Evolutionary conservation across 2,797 vertebrate genomes (phyloP), one percentile per base, ranked within the genome.

Genomic region (Acanthornis magna): DNA sequence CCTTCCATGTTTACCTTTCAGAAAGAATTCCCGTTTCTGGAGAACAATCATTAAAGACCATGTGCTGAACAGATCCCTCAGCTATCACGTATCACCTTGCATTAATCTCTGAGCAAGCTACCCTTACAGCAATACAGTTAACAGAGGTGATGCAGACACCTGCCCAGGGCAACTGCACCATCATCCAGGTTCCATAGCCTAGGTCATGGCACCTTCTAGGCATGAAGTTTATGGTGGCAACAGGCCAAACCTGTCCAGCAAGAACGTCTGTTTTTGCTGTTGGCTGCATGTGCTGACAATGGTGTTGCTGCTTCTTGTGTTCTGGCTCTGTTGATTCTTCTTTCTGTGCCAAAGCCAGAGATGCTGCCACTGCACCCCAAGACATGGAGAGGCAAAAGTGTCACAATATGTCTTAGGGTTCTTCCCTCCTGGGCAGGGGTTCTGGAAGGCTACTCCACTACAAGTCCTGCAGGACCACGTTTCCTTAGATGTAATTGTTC

Each of bases 291-390:
- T 65, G 27, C 75, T 47, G 27, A 25, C 60, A 29, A 14, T 4
- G n/a, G 16, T 54, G 30, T 21, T 43, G 20, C 36, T 36, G 34
- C 48, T 40, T 11, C 60, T 72, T 0, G 0, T 53, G 4, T 48
- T 89, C 70, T 55, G 50, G 12, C 27, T 62, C 36, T 50, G 8
- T 34, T 34, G 65, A 53, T 63, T 71, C 11, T 57, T 75, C n/a
- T n/a, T 67, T 43, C 58, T 76, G 20, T 68, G 50, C 34, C 70
- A 40, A 50, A 87, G 60, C 30, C 1, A 1, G 20, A 4, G 16
- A 20, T 34, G 47, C 42, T 57, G n/a, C 47, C 40, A 61, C 51
- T 65, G 36, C 61, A 74, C 12, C 21, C 47, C 21, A 47, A 65
- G 40, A 65, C 21, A 16, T 2, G 13, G 43, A 54, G 11, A 66